phyloP scores from a whole-genome alignment of 2,113 vertebrate species.

The Alligator sinensis region DNA sequence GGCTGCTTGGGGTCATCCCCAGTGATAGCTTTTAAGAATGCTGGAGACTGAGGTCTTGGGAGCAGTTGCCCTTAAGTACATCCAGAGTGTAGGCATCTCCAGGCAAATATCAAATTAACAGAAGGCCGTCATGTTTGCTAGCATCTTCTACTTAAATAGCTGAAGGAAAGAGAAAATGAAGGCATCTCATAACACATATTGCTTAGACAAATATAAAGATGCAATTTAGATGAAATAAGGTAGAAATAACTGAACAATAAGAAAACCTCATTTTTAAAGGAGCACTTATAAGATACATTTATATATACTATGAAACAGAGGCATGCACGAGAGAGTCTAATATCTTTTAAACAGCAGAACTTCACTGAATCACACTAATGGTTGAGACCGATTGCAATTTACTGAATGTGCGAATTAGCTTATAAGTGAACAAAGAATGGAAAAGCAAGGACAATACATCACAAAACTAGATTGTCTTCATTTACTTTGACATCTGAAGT shows the following conservation, averaged over 20 bases:
- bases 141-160: not conserved
- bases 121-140: no score
- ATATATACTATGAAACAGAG: not conserved
- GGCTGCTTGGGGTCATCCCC: no score
- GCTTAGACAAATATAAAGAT: not conserved
- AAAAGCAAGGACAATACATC: not conserved
- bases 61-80: no score
- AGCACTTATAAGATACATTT: not conserved
- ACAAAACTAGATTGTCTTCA: not conserved
- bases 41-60: no score
- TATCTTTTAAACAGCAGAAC: not conserved
- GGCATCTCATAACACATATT: not conserved
- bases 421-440: not conserved
- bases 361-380: not conserved
- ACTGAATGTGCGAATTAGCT: not conserved
- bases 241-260: not conserved
- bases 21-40: no score
- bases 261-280: not conserved
- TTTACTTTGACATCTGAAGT: not conserved
- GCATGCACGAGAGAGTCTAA: accelerated
- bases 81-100: no score
- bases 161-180: not conserved
- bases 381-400: not conserved
- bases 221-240: no score
- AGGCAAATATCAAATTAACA: no score